A percentile compares a stretch with the other conserved stretches of the same genome.
Evolutionary conservation across 64 coral and sea anemone species (phyloP).

Genomic region (Montipora cactus): DNA sequence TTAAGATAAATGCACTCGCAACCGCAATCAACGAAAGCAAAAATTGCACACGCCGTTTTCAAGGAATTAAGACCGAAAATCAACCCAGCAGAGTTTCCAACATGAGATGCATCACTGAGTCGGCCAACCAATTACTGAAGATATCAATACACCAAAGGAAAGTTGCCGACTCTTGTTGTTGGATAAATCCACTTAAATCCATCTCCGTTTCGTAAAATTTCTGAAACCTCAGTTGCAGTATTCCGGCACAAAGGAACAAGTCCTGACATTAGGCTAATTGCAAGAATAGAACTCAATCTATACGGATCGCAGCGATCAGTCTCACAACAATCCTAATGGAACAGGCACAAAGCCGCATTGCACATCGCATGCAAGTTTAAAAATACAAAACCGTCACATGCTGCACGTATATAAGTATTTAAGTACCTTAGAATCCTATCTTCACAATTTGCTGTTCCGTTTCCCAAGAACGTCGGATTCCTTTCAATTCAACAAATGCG

Average conservation of each 20-base stretch:
- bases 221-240: background rate
- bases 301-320: conserved; percentile 17
- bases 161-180: background rate
- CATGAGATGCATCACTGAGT: background rate
- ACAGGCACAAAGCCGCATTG: background rate
- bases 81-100: too few relatives aligned
- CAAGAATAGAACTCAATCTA: conserved; percentile 37
- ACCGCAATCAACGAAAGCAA: too few relatives aligned
- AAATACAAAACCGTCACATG: background rate
- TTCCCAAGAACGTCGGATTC: background rate
- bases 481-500: background rate
- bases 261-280: conserved; percentile 33
- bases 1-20: too few relatives aligned
- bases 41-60: too few relatives aligned
- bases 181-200: background rate
- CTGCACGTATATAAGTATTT: background rate
- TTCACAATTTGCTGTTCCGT: background rate
- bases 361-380: background rate
- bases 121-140: background rate
- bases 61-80: too few relatives aligned
- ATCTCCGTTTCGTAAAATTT: background rate
- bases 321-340: conserved; percentile 42
- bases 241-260: too few relatives aligned
- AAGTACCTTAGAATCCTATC: background rate
- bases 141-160: background rate